Conservation (phyloP, 2,113 vertebrate genomes). For the Peromyscus polionotus region DNA sequence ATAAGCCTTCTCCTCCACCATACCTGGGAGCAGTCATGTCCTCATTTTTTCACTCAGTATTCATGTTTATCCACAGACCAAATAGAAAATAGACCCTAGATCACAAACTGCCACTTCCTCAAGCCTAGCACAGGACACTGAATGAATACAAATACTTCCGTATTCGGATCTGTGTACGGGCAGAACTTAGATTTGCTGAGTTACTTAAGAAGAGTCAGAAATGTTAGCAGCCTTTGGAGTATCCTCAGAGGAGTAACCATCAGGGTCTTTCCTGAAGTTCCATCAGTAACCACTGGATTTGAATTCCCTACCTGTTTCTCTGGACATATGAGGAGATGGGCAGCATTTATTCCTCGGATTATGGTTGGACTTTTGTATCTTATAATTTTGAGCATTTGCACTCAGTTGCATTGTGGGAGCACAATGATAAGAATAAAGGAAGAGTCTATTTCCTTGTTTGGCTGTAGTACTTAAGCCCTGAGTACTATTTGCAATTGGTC, state of each 20-base stretch:
- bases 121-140: background rate
- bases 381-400: background rate
- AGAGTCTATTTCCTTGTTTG: constrained; percentile 30
- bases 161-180: background rate
- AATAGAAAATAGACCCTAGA: background rate
- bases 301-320: background rate
- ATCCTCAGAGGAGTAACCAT: background rate
- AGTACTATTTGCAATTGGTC: constrained; percentile 41
- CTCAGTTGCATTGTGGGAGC: background rate
- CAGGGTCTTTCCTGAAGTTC: background rate
- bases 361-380: background rate
- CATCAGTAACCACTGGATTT: background rate
- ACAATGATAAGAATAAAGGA: constrained; percentile 26
- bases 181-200: background rate
- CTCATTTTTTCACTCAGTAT: background rate
- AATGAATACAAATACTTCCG: background rate
- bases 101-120: constrained; percentile 2
- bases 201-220: background rate
- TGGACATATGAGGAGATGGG: constrained; percentile 16
- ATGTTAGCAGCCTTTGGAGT: background rate
- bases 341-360: background rate
- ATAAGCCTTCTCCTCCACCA: background rate
- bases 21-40: background rate
- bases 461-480: background rate
- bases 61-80: background rate